Evolutionary conservation across 2,797 vertebrate species (phyloP).

Genomic region (Gouania willdenowi): DNA sequence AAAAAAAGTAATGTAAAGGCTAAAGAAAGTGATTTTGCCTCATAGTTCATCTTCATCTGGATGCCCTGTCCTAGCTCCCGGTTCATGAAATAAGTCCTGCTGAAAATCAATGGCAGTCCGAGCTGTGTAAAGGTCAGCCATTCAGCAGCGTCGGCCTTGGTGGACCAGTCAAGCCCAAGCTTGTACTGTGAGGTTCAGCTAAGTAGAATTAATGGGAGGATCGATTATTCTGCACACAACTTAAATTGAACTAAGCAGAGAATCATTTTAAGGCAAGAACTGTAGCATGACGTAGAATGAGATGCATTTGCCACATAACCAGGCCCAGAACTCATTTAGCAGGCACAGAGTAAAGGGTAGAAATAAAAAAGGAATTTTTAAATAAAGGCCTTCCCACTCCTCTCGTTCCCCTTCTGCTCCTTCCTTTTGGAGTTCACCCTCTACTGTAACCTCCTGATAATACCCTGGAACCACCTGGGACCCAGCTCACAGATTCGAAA

Average conservation of each 20-base stretch:
- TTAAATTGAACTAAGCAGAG: conserved; percentile 76
- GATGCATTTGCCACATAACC: conserved; percentile 55
- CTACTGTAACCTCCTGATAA: conserved; percentile 41
- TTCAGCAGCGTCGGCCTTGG: conserved; percentile 73
- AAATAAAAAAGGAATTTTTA: conserved; percentile 50
- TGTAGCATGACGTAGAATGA: conserved; percentile 62
- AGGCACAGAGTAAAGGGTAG: conserved; percentile 37
- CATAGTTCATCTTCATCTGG: conserved; percentile 84
- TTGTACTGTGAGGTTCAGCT: conserved; percentile 73
- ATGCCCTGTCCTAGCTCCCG: conserved; percentile 74
- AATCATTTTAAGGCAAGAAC: conserved; percentile 72
- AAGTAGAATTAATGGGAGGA: conserved; percentile 80
- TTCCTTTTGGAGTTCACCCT: conserved; percentile 34
- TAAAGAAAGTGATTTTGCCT: conserved; percentile 72
- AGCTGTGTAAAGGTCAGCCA: conserved; percentile 80
- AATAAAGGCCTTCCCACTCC: conserved; percentile 35
- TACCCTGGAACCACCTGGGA: conserved; percentile 35
- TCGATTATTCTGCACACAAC: conserved; percentile 77
- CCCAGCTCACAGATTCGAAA: conserved; percentile 44
- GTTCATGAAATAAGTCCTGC: conserved; percentile 83
- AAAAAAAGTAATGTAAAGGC: too few relatives aligned
- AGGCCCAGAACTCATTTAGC: conserved; percentile 51
- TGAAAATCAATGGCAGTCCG: conserved; percentile 79
- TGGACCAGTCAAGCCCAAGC: conserved; percentile 68
- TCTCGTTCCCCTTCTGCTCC: conserved; percentile 6